Conservation (phyloP, 1,140 invertebrate species). For the Trachelipus rathkii region DNA sequence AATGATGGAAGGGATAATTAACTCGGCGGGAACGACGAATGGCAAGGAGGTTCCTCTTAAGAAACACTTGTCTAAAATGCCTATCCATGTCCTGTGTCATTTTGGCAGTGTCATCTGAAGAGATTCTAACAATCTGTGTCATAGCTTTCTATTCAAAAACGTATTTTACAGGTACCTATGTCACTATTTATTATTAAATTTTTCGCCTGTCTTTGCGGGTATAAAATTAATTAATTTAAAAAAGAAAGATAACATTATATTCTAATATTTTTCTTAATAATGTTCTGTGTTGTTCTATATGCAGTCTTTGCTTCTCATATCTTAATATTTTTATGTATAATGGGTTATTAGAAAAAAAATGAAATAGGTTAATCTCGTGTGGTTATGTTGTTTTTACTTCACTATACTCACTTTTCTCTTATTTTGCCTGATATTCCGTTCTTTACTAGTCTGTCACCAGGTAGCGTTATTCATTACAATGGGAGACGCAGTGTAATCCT, state of each 20-base stretch:
- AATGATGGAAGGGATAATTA: conserved; percentile 79
- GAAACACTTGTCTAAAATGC: conserved; percentile 96
- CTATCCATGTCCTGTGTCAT: conserved; percentile 99
- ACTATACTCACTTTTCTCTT: no score
- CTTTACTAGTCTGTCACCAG: no score
- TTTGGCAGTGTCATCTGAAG: conserved; percentile 97
- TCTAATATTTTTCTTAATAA: neutral
- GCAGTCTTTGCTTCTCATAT: no score
- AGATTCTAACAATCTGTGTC: conserved; percentile 97
- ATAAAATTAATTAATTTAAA: neutral
- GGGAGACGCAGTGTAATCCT: no score
- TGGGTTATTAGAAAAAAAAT: no score
- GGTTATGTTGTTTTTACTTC: no score
- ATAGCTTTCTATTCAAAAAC: conserved; percentile 98
- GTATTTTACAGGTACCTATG: conserved; percentile 80
- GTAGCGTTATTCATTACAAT: no score
- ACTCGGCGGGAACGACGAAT: conserved; percentile 61
- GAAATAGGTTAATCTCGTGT: no score
- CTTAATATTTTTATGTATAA: no score
- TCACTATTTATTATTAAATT: neutral
- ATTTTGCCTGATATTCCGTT: no score
- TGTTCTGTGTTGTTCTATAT: no score
- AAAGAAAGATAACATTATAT: no score
- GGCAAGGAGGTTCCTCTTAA: conserved; percentile 99
- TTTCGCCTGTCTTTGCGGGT: neutral